A percentile compares a stretch with the other conserved stretches of the same genome.
These are phyloP conservation scores for Scrobipalpa costella DNA, from an alignment of 2,888 invertebrate genomes.

Conservation along the genomic window DNA sequence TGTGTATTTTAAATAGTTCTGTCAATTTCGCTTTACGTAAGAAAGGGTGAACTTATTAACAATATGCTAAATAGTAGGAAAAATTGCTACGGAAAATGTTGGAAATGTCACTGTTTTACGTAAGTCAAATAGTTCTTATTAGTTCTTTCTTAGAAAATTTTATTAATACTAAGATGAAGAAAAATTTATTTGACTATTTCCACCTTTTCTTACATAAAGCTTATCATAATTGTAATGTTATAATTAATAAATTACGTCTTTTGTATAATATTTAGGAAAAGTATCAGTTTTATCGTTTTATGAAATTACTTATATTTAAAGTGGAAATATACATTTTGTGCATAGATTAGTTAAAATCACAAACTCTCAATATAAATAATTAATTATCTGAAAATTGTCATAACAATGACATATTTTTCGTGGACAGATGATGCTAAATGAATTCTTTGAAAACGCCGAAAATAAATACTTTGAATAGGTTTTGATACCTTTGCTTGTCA, in stretches of 20 bases:
- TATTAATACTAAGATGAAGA: neutral
- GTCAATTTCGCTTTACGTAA: neutral
- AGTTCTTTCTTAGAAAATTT: neutral
- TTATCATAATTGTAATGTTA: neutral
- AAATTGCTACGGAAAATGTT: too few relatives aligned
- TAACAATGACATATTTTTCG: neutral
- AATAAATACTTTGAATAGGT: too few relatives aligned
- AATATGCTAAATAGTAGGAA: too few relatives aligned
- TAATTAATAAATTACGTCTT: neutral
- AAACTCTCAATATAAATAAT: neutral
- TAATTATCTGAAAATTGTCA: neutral
- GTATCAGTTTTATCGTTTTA: neutral
- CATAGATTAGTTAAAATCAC: neutral
- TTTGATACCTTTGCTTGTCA: too few relatives aligned
- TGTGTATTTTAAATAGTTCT: constrained; percentile 34
- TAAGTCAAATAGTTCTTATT: too few relatives aligned
- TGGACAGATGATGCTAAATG: neutral
- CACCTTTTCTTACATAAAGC: neutral
- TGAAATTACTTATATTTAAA: neutral
- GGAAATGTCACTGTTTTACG: too few relatives aligned
- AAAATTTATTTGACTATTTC: neutral
- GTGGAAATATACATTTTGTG: constrained; percentile 14
- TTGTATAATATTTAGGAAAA: constrained; percentile 3
- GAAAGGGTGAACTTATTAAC: neutral
- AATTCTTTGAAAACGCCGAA: neutral